Percentiles rank a stretch among this genome's conserved stretches.
phyloP scores from a whole-genome alignment of 2,888 invertebrate genomes.

The Caenorhabditis uteleia region DNA sequence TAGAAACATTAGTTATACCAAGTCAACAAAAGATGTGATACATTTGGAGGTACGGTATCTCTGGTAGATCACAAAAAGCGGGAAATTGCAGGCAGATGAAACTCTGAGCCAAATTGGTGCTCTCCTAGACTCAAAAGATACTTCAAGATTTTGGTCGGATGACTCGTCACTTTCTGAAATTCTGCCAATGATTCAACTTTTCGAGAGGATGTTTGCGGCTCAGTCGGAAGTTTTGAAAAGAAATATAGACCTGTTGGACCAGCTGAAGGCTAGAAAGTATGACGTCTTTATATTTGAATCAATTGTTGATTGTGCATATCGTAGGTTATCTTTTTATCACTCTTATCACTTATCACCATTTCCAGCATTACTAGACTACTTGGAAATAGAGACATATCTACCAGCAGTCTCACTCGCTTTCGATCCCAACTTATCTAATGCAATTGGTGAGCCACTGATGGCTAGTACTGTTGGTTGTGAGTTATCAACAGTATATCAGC shows the following conservation, averaged over 20 bases:
- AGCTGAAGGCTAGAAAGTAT: constrained; percentile 11
- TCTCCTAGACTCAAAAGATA: neutral
- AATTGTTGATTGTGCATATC: neutral
- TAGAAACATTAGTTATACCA: constrained; percentile 10
- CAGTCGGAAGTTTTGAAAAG: neutral
- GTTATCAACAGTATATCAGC: no score
- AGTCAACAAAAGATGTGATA: constrained; percentile 18
- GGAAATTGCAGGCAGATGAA: neutral
- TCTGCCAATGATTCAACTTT: constrained; percentile 8
- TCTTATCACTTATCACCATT: no score
- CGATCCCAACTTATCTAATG: neutral
- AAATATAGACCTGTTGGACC: constrained; percentile 12
- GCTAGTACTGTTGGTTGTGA: constrained; percentile 12
- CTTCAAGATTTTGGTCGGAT: constrained; percentile 17
- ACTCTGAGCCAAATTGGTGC: neutral
- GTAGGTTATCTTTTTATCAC: no score
- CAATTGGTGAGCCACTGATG: constrained; percentile 23
- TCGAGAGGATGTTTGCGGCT: constrained; percentile 5
- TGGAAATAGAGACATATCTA: constrained; percentile 12
- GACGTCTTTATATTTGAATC: constrained; percentile 20
- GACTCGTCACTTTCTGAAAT: constrained; percentile 13
- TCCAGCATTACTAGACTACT: constrained; percentile 10
- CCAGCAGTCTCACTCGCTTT: constrained; percentile 22
- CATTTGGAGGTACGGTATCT: constrained; percentile 12
- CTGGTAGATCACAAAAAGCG: no score